These are phyloP conservation scores for Caenorhabditis imperialis DNA, from an alignment of 2,888 invertebrate genomes.

Conservation along the genomic window DNA sequence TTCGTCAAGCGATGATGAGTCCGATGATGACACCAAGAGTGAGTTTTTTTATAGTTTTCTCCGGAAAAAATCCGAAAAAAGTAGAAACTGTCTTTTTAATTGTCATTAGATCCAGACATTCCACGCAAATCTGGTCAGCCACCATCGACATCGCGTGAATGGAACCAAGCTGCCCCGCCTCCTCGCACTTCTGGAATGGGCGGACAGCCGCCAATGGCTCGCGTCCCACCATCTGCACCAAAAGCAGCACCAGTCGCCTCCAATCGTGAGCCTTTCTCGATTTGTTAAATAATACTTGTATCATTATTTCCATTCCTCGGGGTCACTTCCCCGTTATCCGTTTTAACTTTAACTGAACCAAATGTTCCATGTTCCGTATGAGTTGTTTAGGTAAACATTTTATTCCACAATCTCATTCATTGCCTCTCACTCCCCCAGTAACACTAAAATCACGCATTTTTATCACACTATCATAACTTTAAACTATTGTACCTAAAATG, in stretches of 20 bases:
- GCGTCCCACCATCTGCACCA: constrained; percentile 21
- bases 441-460: too few species aligned
- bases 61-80: neutral
- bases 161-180: constrained; percentile 20
- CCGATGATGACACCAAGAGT: constrained; percentile 47
- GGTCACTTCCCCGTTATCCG: too few species aligned
- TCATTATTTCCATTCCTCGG: too few species aligned
- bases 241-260: constrained; percentile 13
- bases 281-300: too few species aligned
- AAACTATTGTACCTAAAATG: too few species aligned
- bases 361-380: too few species aligned
- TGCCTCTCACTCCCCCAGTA: too few species aligned
- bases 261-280: constrained; percentile 53
- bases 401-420: too few species aligned
- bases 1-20: constrained; percentile 38
- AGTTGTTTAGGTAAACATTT: too few species aligned
- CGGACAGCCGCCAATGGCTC: constrained; percentile 46
- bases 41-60: constrained; percentile 4
- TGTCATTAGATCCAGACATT: constrained; percentile 15
- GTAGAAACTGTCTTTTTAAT: neutral
- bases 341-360: too few species aligned
- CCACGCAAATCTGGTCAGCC: constrained; percentile 36
- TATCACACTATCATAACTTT: too few species aligned
- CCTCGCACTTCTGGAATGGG: constrained; percentile 45
- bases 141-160: constrained; percentile 35